phyloP scores from a whole-genome alignment of 2,888 invertebrate species.

The Caenorhabditis panamensis region DNA sequence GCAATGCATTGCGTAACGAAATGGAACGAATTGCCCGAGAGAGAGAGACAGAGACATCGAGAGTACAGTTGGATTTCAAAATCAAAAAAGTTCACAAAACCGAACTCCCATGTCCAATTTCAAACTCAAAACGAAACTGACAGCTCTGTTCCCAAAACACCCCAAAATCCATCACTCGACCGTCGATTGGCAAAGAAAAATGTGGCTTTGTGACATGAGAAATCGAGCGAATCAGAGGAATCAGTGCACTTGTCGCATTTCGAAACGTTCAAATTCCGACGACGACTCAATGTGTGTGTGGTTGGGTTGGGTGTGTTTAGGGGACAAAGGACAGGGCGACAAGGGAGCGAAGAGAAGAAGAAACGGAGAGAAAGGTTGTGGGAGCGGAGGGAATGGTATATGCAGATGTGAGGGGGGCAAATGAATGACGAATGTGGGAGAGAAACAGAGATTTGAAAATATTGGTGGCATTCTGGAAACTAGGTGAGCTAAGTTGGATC shows the following conservation, averaged over 20 bases:
- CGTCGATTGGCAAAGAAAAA: background rate
- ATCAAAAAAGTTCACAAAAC: too few species aligned
- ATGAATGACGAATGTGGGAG: constrained; percentile 33
- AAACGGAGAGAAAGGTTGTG: background rate
- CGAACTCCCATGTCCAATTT: too few species aligned
- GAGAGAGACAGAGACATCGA: too few species aligned
- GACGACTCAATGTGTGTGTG: constrained; percentile 23
- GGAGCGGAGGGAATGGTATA: constrained; percentile 23
- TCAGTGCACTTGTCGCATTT: constrained; percentile 34
- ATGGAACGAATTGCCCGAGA: too few species aligned
- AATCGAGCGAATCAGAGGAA: background rate
- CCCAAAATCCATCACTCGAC: background rate
- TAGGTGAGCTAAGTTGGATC: background rate
- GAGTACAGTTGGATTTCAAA: too few species aligned
- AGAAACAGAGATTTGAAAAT: constrained; percentile 9
- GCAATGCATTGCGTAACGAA: too few species aligned
- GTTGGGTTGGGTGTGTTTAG: background rate
- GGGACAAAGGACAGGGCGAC: background rate
- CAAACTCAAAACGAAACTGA: too few species aligned
- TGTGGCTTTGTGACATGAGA: background rate
- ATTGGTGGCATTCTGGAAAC: background rate
- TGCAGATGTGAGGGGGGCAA: constrained; percentile 34
- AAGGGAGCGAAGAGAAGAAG: background rate
- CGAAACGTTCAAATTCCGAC: constrained; percentile 35
- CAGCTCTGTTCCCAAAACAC: too few species aligned